A percentile compares a stretch with the other conserved stretches of the same genome.
Conservation (phyloP, 2,888 invertebrate genomes). For the Erpobdella octoculata region DNA sequence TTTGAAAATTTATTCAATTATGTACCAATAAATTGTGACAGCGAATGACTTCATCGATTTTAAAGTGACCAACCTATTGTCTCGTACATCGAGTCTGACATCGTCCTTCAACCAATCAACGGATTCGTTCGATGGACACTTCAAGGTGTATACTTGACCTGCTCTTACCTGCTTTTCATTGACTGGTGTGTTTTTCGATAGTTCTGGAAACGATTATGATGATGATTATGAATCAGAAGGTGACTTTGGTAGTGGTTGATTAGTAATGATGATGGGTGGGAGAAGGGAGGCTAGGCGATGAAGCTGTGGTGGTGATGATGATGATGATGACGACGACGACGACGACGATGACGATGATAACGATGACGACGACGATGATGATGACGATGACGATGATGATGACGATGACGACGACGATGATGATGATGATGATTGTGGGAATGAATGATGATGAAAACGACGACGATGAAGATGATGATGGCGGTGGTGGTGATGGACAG, state of each 20-base stretch:
- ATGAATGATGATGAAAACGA: slow-evolving; percentile 11
- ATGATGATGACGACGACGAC: not conserved
- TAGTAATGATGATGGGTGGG: too few species aligned
- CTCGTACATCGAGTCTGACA: not conserved
- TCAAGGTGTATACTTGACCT: not conserved
- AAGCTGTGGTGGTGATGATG: not conserved
- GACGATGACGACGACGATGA: slow-evolving; percentile 22
- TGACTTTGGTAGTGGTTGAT: too few species aligned
- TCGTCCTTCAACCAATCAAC: slow-evolving; percentile 5
- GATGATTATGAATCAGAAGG: too few species aligned
- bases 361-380: not conserved
- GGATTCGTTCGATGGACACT: not conserved
- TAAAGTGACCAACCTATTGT: not conserved
- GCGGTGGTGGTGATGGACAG: not conserved
- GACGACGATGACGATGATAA: not conserved
- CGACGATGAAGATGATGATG: not conserved
- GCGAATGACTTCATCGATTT: too few species aligned
- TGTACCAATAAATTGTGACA: too few species aligned
- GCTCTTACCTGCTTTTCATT: too few species aligned
- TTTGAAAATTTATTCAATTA: too few species aligned
- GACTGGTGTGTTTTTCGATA: too few species aligned
- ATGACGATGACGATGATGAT: not conserved
- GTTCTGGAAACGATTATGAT: too few species aligned
- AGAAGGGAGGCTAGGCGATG: not conserved
- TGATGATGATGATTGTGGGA: slow-evolving; percentile 21